Conservation (phyloP, 1,140 invertebrate genomes). For the Drosophila miranda region DNA sequence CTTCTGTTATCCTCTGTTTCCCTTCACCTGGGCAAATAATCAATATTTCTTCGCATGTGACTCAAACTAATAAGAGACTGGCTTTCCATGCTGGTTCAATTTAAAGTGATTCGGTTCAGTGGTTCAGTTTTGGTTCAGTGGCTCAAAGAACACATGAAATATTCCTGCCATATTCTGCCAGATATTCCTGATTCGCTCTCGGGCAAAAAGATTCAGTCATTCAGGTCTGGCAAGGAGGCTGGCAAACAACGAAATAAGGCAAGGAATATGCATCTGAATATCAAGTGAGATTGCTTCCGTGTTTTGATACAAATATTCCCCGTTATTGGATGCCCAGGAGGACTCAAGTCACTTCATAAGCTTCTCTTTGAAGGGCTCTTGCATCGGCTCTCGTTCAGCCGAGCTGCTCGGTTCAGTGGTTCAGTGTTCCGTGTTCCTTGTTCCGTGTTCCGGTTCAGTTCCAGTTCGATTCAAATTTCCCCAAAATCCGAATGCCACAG, state of each 20-base stretch:
- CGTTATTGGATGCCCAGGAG: no score
- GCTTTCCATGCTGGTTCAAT: constrained; percentile 13
- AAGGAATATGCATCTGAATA: no score
- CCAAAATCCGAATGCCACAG: no score
- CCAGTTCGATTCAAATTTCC: constrained; percentile 18
- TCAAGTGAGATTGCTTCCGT: no score
- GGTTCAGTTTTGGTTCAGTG: constrained; percentile 5
- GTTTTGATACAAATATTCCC: no score
- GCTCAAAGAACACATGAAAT: no score
- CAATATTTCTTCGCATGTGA: constrained; percentile 50
- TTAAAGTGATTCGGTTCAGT: constrained; percentile 39
- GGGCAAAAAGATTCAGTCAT: no score
- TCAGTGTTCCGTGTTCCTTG: constrained; percentile 20
- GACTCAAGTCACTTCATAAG: no score
- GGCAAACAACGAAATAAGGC: no score
- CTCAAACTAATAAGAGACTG: constrained; percentile 43
- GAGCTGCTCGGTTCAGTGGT: constrained; percentile 21
- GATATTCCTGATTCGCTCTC: no score
- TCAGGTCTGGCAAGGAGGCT: no score
- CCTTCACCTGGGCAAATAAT: constrained; percentile 29
- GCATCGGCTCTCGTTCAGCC: background rate
- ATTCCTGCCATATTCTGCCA: no score
- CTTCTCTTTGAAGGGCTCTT: background rate
- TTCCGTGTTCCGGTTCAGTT: constrained; percentile 27
- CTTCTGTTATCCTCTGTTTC: background rate